Base-by-base conservation (phyloP, 1,140 invertebrate genomes). In the Oedothorax gibbosus region DNA sequence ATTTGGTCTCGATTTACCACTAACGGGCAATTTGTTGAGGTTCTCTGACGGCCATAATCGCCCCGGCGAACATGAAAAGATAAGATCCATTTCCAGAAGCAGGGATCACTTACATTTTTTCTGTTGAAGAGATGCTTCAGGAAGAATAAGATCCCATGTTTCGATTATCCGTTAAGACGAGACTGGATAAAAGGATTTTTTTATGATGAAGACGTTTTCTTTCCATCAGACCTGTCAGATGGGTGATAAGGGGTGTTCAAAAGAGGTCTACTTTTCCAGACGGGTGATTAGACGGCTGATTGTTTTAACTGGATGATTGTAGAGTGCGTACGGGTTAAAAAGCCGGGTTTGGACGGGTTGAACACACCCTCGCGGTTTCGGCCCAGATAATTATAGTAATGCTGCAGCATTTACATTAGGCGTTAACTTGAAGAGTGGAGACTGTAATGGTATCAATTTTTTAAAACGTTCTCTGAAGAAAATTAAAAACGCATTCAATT, bases 191-290 rank as follows among this genome's bases (percentile, higher is more conserved):
- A 62, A 21, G 15, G 65, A 21, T n/a, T 68, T 21, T 14, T 15
- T 77, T 49, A 62, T 60, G 49, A 77, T 77, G 75, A 77, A 77
- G 75, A 51, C 75, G 60, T 77, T 77, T 35, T 35, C 35, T 35
- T 35, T 53, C 75, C 21, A 62, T 51, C 57, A 77, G 15, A 49
- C 7, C 60, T 77, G 57, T 50, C 75, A 53, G 60, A 75, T 65
- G 35, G 51, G 65, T 65, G 57, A 77, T 77, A 50, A 49, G 60
- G 60, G 11, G 60, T 57, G 49, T 50, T 62, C 21, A n/a, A 77
- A 62, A 18, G 20, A 20, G 53, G 35, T 75, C 20, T 21, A 18
- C 18, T 75, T 75, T 21, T 53, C 2, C 49, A 64, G 75, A 77
- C 35, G 49, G 20, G n/a, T 51, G 60, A 77, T 77, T 77, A 77